Conservation (phyloP, 1,140 invertebrate species). For the Gryllus bimaculatus region DNA sequence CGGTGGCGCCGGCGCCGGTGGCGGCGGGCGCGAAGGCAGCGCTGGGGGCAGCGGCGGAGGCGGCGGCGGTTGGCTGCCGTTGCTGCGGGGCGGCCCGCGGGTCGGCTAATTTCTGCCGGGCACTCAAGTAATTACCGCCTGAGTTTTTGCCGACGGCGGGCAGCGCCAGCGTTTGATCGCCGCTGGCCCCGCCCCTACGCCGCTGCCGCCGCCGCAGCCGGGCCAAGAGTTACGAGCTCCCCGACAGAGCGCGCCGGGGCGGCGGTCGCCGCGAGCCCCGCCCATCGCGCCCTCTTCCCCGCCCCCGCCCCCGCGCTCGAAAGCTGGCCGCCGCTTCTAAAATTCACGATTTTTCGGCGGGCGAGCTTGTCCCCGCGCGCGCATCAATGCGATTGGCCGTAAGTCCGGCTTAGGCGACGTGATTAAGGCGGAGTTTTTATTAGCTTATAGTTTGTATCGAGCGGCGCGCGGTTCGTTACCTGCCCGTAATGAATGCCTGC, state of each 20-base stretch:
- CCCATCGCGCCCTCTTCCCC: too few relatives aligned
- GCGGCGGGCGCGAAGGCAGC: not conserved
- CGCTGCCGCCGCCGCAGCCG: too few relatives aligned
- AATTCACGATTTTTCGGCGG: too few relatives aligned
- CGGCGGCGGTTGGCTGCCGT: not conserved
- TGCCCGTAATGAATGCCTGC: not conserved
- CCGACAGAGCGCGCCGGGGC: not conserved
- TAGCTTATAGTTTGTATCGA: not conserved
- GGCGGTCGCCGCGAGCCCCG: not conserved
- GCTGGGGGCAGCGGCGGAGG: too few relatives aligned
- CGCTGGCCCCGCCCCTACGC: not conserved
- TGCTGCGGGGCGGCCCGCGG: too few relatives aligned
- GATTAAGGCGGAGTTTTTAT: conserved; percentile 2
- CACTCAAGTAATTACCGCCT: conserved; percentile 1
- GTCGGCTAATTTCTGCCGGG: not conserved
- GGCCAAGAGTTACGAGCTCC: not conserved
- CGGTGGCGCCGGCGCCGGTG: too few relatives aligned
- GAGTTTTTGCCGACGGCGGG: not conserved
- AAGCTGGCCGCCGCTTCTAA: too few relatives aligned
- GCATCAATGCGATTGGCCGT: not conserved
- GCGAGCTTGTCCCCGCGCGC: not conserved
- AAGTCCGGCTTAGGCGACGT: not conserved
- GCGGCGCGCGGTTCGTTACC: not conserved
- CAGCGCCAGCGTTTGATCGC: not conserved
- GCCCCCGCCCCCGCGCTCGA: too few relatives aligned